Conservation (phyloP, 2,888 invertebrate species). For the Furcula furcula region DNA sequence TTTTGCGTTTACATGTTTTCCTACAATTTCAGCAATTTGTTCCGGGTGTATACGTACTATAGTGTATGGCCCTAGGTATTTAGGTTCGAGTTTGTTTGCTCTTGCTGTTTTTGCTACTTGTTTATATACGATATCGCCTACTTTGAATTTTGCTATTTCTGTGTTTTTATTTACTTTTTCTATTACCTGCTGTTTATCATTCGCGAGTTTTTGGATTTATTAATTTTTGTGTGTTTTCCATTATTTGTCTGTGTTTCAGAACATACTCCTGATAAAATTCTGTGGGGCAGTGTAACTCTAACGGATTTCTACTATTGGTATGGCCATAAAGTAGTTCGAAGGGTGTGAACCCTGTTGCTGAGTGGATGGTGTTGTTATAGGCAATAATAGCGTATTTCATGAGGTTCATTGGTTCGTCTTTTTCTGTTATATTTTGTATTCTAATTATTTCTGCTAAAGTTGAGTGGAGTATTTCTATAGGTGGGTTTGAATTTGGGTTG, state of each 20-base stretch:
- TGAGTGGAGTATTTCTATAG: slow-evolving; percentile 22
- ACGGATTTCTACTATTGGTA: slow-evolving; percentile 29
- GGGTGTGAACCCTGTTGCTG: slow-evolving; percentile 30
- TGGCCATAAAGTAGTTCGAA: slow-evolving; percentile 32
- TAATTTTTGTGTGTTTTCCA: slow-evolving; percentile 22
- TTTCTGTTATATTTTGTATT: slow-evolving; percentile 24
- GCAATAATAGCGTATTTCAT: slow-evolving; percentile 32
- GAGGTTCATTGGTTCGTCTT: slow-evolving; percentile 17
- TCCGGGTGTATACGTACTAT: slow-evolving; percentile 24
- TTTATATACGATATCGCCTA: slow-evolving; percentile 26
- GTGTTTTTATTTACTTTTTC: slow-evolving; percentile 13
- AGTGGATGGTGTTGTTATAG: slow-evolving; percentile 32
- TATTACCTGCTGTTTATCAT: slow-evolving; percentile 17
- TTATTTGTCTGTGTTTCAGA: slow-evolving; percentile 80
- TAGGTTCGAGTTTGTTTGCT: slow-evolving; percentile 18
- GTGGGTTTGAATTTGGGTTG: slow-evolving; percentile 24
- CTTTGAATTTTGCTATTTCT: slow-evolving; percentile 20
- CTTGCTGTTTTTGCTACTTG: slow-evolving; percentile 28
- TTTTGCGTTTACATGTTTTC: slow-evolving; percentile 24
- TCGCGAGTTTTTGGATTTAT: slow-evolving; percentile 18
- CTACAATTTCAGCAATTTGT: slow-evolving; percentile 25
- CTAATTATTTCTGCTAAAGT: slow-evolving; percentile 19
- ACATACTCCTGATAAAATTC: slow-evolving; percentile 85
- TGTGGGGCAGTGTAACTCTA: slow-evolving; percentile 33
- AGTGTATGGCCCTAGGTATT: slow-evolving; percentile 21